phyloP scores from a whole-genome alignment of 2,888 invertebrate species.

The Lithophane ornitopus region DNA sequence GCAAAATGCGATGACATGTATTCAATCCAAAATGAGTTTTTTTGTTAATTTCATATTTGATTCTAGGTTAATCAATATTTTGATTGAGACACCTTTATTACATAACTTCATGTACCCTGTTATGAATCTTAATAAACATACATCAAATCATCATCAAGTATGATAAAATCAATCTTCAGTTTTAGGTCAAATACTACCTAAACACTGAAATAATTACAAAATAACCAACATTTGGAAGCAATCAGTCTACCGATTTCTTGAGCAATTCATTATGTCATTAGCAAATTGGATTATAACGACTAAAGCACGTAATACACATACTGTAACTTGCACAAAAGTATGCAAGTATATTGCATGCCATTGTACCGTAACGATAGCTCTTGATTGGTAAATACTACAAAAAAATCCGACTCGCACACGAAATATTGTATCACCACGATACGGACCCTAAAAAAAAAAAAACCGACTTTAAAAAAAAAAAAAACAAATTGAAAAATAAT shows the following conservation, averaged over 20 bases:
- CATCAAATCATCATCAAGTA: constrained; percentile 5
- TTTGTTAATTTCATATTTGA: background rate
- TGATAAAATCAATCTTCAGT: constrained; percentile 25
- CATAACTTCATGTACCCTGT: background rate
- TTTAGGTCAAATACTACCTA: constrained; percentile 34
- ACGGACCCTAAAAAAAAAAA: too few relatives aligned
- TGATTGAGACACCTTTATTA: background rate
- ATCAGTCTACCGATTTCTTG: constrained; percentile 13
- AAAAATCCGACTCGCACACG: too few relatives aligned
- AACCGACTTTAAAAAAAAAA: too few relatives aligned
- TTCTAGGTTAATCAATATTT: background rate
- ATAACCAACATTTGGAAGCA: constrained; percentile 23
- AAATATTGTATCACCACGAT: too few relatives aligned
- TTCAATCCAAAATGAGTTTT: background rate
- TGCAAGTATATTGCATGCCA: background rate
- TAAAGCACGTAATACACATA: background rate
- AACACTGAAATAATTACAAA: constrained; percentile 42
- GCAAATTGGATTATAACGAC: constrained; percentile 38
- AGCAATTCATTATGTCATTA: constrained; percentile 43
- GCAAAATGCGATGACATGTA: background rate
- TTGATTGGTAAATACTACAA: background rate
- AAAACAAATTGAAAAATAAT: too few relatives aligned
- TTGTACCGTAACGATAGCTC: background rate
- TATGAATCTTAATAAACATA: background rate
- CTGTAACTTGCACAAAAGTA: constrained; percentile 7